A percentile compares a stretch with the other conserved stretches of the same genome.
These are phyloP conservation scores for Pseudomyrmex sp. DNA, from an alignment of 1,140 invertebrate genomes.

Conservation along the genomic window DNA sequence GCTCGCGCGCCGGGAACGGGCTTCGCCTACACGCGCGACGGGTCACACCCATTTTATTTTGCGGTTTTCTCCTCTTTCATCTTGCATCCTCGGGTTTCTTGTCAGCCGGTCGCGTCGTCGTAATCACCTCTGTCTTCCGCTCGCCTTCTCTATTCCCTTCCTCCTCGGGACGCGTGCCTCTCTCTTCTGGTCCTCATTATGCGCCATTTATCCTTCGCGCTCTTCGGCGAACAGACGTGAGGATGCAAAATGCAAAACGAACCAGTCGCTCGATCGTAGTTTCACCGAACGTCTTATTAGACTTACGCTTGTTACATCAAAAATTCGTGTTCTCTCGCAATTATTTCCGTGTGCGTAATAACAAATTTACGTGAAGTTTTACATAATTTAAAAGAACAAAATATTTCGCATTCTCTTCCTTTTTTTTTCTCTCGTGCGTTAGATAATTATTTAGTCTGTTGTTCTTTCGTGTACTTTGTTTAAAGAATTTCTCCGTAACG, in stretches of 20 bases:
- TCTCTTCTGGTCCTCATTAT: conserved; percentile 53
- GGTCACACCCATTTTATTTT: conserved; percentile 77
- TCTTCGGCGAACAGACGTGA: conserved; percentile 1
- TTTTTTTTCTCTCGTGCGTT: too few relatives aligned
- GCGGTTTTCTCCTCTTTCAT: conserved; percentile 68
- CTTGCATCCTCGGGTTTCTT: conserved; percentile 55
- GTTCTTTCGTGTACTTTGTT: background rate
- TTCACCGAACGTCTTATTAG: background rate
- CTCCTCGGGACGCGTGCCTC: conserved; percentile 8
- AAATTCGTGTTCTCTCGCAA: background rate
- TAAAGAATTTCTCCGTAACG: background rate
- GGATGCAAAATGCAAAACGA: background rate
- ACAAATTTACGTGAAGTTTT: background rate
- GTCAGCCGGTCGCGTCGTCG: conserved; percentile 28
- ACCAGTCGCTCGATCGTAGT: conserved; percentile 3
- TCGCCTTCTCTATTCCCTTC: background rate
- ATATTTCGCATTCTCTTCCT: background rate
- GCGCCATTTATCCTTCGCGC: conserved; percentile 51
- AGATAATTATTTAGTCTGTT: too few relatives aligned
- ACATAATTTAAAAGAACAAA: background rate
- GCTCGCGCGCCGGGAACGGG: conserved; percentile 39
- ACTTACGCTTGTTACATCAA: background rate
- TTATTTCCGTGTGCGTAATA: too few relatives aligned
- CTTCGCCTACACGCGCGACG: conserved; percentile 74
- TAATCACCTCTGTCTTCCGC: conserved; percentile 60